Evolutionary conservation across 1,140 invertebrate species (phyloP), one percentile per base, ranked within the genome.

Genomic region (Gonatopus flavifemur): DNA sequence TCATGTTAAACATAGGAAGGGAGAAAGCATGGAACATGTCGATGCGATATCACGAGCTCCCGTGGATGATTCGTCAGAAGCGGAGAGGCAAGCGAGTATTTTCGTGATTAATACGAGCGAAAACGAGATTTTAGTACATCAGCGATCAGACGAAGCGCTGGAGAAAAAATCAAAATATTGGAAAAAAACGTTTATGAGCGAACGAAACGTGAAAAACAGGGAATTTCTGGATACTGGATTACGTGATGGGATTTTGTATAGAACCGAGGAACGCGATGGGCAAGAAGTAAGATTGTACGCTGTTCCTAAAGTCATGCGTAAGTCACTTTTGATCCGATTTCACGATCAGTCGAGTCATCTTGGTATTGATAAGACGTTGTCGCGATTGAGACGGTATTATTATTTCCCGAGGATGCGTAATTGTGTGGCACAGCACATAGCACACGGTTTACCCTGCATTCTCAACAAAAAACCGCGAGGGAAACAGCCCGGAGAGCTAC

Each of bases 11-110:
- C 54, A 70, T 42, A 50, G 67, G 30, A 38, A 57, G 2, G 67
- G 67, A 9, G 37, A 21, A 13, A 49, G 49, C 8, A 66, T 68
- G 60, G 31, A 15, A 9, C 68, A 71, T 58, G 62, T 59, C 1
- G 70, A 71, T 41, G 57, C 62, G 8, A 41, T 72, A 9, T 69
- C 66, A 49, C 31, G 66, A 12, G 13, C 16, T 22, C 49, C 30
- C 32, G 41, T 16, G 10, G 38, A 33, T 18, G 43, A 46, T 13
- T 20, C 31, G 10, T 12, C 21, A 13, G 10, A 22, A n/a, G n/a
- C n/a, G n/a, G n/a, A n/a, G n/a, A n/a, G n/a, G n/a, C n/a, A n/a
- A n/a, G n/a, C n/a, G n/a, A 19, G 19, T n/a, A 13, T 19, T 30
- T 19, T 32, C 31, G 22, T 35, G 44, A 24, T 13, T 24, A 35